These are phyloP conservation scores for Halcyon malimbica DNA, from an alignment of 2,113 vertebrate genomes.

Conservation along the genomic window DNA sequence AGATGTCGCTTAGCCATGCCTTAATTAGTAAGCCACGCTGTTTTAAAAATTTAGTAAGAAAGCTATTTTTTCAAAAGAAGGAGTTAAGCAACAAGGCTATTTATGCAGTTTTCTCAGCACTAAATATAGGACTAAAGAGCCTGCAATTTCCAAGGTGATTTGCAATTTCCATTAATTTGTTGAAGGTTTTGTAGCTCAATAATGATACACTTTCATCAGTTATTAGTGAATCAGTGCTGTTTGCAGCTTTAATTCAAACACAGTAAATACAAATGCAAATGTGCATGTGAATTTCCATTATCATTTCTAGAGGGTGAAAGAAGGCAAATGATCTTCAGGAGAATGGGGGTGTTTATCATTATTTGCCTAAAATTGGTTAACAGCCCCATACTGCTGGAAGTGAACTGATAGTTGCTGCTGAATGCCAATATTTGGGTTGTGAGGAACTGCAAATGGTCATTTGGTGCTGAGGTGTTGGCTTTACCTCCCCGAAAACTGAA, in stretches of 20 bases:
- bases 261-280: constrained; percentile 66
- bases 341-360: constrained; percentile 1
- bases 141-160: constrained; percentile 70
- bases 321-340: constrained; percentile 48
- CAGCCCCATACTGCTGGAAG: background rate
- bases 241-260: constrained; percentile 54
- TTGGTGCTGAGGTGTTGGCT: background rate
- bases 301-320: constrained; percentile 39
- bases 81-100: constrained; percentile 15
- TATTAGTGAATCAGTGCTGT: constrained; percentile 64
- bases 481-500: background rate
- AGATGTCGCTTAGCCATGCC: background rate
- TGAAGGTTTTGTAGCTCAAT: constrained; percentile 58
- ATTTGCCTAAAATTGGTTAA: constrained; percentile 30
- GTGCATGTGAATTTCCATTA: constrained; percentile 49
- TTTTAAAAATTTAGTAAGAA: background rate
- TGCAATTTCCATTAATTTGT: constrained; percentile 66
- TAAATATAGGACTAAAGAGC: constrained; percentile 31
- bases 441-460: background rate
- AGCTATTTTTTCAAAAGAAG: background rate
- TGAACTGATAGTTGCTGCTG: background rate
- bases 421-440: background rate
- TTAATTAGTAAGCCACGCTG: background rate
- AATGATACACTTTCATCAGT: constrained; percentile 58
- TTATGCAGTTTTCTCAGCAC: constrained; percentile 33